Evolutionary conservation across 1,140 invertebrate genomes (phyloP).

Genomic region (Vanessa tameamea): DNA sequence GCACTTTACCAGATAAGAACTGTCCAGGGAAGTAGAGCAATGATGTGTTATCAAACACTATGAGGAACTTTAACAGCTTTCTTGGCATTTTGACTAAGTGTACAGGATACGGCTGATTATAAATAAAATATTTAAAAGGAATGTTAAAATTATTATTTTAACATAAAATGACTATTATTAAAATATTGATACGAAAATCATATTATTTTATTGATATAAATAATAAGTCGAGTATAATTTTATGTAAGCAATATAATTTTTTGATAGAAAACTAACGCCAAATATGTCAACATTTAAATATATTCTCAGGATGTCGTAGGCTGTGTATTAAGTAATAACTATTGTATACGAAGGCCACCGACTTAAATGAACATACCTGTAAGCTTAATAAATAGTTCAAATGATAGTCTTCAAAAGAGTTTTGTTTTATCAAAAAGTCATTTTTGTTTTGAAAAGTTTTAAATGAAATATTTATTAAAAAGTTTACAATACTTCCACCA

Average conservation of each 20-base stretch:
- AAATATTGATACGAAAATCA: background rate
- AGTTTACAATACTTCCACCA: background rate
- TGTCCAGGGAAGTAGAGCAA: constrained; percentile 95
- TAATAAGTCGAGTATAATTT: background rate
- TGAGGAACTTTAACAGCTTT: constrained; percentile 95
- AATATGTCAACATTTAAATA: constrained; percentile 59
- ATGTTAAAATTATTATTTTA: too few relatives aligned
- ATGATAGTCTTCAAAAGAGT: background rate
- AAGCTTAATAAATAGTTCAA: background rate
- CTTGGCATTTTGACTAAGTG: constrained; percentile 84
- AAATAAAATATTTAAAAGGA: background rate
- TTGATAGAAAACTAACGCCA: constrained; percentile 51
- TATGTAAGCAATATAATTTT: background rate
- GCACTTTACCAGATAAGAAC: constrained; percentile 93
- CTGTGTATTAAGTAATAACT: constrained; percentile 62
- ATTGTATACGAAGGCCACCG: constrained; percentile 53
- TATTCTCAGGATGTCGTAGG: constrained; percentile 50
- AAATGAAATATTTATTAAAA: background rate
- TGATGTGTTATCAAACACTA: constrained; percentile 96
- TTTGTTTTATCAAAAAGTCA: background rate
- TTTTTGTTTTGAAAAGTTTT: constrained; percentile 1
- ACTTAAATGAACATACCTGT: constrained; percentile 15
- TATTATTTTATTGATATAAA: background rate
- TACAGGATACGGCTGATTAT: background rate
- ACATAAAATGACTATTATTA: background rate